phyloP scores from a whole-genome alignment of 1,140 invertebrate genomes.

The Tachypleus tridentatus region DNA sequence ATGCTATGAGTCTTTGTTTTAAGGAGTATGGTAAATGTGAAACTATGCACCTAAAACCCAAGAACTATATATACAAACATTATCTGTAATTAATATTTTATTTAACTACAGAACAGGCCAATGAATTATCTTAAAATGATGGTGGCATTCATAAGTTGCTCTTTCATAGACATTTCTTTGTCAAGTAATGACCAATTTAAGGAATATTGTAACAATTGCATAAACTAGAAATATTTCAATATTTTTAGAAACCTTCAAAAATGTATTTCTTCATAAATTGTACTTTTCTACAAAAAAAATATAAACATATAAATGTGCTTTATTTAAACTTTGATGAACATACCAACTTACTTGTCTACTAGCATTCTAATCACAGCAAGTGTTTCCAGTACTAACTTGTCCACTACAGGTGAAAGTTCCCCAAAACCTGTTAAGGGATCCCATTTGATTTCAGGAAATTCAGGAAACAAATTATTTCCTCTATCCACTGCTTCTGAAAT shows the following conservation, averaged over 20 bases:
- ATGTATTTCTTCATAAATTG: not conserved
- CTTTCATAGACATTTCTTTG: not conserved
- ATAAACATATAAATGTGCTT: not conserved
- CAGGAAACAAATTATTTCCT: not conserved
- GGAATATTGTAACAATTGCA: not conserved
- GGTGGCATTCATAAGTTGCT: not conserved
- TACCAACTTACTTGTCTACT: slow-evolving; percentile 59
- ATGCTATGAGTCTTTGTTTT: too few relatives aligned
- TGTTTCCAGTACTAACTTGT: slow-evolving; percentile 64
- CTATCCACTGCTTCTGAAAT: slow-evolving; percentile 11
- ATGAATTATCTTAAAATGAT: too few relatives aligned
- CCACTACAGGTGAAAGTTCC: slow-evolving; percentile 34
- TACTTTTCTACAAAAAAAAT: not conserved
- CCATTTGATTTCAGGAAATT: slow-evolving; percentile 7
- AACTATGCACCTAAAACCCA: too few relatives aligned
- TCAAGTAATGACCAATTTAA: not conserved
- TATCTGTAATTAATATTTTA: too few relatives aligned
- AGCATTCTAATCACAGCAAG: slow-evolving; percentile 61
- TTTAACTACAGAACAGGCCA: too few relatives aligned
- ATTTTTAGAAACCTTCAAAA: slow-evolving; percentile 6
- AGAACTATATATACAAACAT: too few relatives aligned
- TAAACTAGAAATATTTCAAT: not conserved
- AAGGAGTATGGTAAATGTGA: too few relatives aligned
- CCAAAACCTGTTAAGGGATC: slow-evolving; percentile 7
- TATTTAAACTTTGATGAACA: slow-evolving; percentile 1